Conservation (phyloP, 2,797 vertebrate genomes). For the Alectoris magna region DNA sequence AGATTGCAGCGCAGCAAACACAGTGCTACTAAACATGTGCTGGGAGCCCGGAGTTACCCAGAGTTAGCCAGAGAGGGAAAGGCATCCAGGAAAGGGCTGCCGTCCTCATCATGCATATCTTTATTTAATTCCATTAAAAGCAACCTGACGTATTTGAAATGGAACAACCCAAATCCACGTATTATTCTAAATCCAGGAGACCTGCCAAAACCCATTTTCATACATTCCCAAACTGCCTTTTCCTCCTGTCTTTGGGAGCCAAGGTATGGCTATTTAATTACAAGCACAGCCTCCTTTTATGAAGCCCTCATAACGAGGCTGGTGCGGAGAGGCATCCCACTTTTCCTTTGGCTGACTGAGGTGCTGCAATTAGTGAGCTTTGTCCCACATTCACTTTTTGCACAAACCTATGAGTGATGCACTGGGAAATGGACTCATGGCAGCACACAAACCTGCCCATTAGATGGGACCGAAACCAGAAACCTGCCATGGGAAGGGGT, state of each 20-base stretch:
- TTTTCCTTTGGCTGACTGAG: slow-evolving; percentile 47
- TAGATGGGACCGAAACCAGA: background rate
- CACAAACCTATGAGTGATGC: background rate
- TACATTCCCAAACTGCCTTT: slow-evolving; percentile 64
- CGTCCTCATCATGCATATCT: slow-evolving; percentile 54
- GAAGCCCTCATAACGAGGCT: slow-evolving; percentile 12
- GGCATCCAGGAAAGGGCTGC: background rate
- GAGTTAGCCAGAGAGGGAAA: background rate
- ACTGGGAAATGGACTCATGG: background rate
- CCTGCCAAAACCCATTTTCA: slow-evolving; percentile 68
- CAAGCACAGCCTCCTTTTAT: slow-evolving; percentile 52
- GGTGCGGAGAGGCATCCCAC: background rate
- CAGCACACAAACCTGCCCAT: background rate
- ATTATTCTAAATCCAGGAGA: slow-evolving; percentile 70
- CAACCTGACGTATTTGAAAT: slow-evolving; percentile 50
- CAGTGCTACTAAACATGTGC: background rate
- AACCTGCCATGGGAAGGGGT: background rate
- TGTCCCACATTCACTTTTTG: slow-evolving; percentile 39
- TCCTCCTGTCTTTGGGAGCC: slow-evolving; percentile 59
- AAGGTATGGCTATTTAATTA: slow-evolving; percentile 60
- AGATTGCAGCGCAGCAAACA: background rate
- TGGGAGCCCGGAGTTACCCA: background rate
- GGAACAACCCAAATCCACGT: slow-evolving; percentile 57
- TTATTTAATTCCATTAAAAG: slow-evolving; percentile 71
- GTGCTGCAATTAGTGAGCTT: background rate